These are phyloP conservation scores for Acanthornis magna DNA, from an alignment of 2,797 vertebrate genomes.

Conservation along the genomic window DNA sequence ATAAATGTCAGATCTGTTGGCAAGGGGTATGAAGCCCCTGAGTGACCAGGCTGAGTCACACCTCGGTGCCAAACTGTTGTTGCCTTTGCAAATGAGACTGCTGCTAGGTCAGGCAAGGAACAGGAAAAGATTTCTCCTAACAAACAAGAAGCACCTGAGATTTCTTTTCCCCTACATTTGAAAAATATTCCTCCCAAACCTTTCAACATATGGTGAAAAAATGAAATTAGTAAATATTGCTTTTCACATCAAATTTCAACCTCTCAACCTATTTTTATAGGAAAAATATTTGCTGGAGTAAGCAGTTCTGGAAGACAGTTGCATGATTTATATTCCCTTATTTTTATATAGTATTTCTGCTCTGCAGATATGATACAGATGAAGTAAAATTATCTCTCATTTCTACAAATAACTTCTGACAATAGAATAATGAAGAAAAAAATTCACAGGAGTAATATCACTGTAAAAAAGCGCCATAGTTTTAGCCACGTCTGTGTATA, in stretches of 20 bases:
- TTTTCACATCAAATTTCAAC: not conserved
- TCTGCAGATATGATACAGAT: not conserved
- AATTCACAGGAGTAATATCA: not conserved
- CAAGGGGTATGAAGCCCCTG: not conserved
- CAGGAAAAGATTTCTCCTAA: not conserved
- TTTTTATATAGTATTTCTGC: not conserved
- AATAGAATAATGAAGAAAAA: not conserved
- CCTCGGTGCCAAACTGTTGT: not conserved
- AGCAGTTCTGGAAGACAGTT: not conserved
- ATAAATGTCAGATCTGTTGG: not conserved
- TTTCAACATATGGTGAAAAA: not conserved
- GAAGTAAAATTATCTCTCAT: not conserved
- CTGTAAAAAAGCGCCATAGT: not conserved
- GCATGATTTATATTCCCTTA: not conserved
- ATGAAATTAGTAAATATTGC: slow-evolving; percentile 13
- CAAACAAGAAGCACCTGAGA: not conserved
- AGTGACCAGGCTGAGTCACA: no score
- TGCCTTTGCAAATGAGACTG: not conserved
- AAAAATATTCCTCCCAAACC: not conserved
- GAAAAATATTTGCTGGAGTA: not conserved
- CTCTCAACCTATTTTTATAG: not conserved
- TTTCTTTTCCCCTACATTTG: not conserved
- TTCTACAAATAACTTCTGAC: not conserved
- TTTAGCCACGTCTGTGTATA: not conserved
- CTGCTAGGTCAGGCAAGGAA: not conserved